Evolutionary conservation across 2,113 vertebrate genomes (phyloP), one percentile per base, ranked within the genome.

Genomic region (Corythoichthys intestinalis): DNA sequence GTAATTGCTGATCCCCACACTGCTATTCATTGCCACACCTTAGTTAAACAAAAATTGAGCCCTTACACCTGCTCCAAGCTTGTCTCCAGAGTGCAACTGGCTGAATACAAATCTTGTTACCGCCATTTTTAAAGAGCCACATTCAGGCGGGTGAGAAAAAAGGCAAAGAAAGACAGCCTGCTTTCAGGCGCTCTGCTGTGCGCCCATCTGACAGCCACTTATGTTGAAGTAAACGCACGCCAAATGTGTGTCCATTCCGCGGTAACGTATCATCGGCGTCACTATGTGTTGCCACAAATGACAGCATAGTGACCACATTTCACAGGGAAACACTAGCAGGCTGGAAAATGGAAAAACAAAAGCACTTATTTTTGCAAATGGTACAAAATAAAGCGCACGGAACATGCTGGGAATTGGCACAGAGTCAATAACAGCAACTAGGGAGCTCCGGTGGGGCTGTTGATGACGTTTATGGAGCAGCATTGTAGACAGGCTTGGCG

Each of bases 391-490:
- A 46, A 41, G 49, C 50, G 56, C 34, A 34, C 35, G 39, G 28
- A 47, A 67, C 41, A 74, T 44, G 68, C 48, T 67, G 71, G 69
- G 67, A 82, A 72, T 76, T 47, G 53, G 44, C 35, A 65, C 10
- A 12, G 20, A 72, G n/a, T 69, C 41, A 61, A 76, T 67, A 76
- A 71, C 73, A 79, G 47, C 54, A 47, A 59, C 46, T 35, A 35
- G 44, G 58, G 28, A n/a, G 49, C 61, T 65, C 74, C 72, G 17
- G 57, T 34, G 76, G 65, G 66, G 6, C 73, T 28, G 12, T 34
- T 73, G 73, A 75, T 75, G 77, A 77, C 62, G 66, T 71, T 50
- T 50, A 62, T 53, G 73, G 68, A 75, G 73, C 67, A 67, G 67
- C n/a, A 17, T 53, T 71, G 71, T 58, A 20, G 65, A 46, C 62